Evolutionary conservation across 2,888 invertebrate genomes (phyloP), one percentile per base, ranked within the genome.

Genomic region (Dorcus hopei): DNA sequence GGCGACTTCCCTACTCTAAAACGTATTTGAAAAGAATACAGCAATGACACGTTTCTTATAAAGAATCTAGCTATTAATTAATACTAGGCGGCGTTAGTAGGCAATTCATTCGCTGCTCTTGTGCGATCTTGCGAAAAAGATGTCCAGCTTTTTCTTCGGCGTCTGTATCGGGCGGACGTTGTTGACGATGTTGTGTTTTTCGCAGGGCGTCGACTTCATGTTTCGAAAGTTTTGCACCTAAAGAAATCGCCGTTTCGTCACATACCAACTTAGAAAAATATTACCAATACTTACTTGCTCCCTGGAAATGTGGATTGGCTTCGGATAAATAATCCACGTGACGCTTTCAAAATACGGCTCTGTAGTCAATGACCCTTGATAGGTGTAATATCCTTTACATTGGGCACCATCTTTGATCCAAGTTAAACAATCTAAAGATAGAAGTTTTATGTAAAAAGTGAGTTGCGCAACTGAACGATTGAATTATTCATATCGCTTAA

Each of bases 321-420:
- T 86, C 56, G 87, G 83, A 68, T 87, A 88, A 57, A 89, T 84
- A 61, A 89, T 88, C 89, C 89, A 89, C 3, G 87, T 88, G 49
- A 89, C 89, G 68, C 87, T 87, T 70, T 89, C 88, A 47, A 85
- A 85, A 71, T 86, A 89, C 0, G 88, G 88, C 52, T 87, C 86
- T 3, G 89, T 89, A 2, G 89, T 89, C 61, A 89, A 73, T 0
- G 88, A 88, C 3, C 89, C 89, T 72, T 87, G 86, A 72, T 89
- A 89, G 0, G 88, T 87, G 54, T 87, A 88, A 71, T 88, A 89
- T 65, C 83, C 87, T 68, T 88, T 87, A 66, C 85, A 84, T 56
- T 88, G 78, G 68, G 88, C 87, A 64, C 83, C 84, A 52, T 86
- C 80, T 65, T 85, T 82, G 77, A 88, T 87, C 87, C 88, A 89